phyloP scores from a whole-genome alignment of 2,888 invertebrate genomes.

The Laspeyria flexula region DNA sequence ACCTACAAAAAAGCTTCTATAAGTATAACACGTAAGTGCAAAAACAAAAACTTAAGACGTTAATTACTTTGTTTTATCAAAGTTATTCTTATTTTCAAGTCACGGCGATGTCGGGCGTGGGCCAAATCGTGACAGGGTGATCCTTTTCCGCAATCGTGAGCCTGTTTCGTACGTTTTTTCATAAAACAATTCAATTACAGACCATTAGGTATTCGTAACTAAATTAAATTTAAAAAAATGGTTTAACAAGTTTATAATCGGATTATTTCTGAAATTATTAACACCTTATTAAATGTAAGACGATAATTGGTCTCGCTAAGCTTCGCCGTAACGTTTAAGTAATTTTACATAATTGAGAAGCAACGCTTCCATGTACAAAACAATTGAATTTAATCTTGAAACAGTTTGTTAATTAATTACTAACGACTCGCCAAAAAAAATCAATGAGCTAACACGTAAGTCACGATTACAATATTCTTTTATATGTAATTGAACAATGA shows the following conservation, averaged over 20 bases:
- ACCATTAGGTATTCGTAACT: constrained; percentile 40
- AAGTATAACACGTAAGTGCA: constrained; percentile 25
- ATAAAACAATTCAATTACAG: constrained; percentile 52
- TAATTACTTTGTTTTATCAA: constrained; percentile 42
- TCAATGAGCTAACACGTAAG: constrained; percentile 16
- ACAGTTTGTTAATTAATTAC: constrained; percentile 16
- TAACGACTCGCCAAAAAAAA: constrained; percentile 9
- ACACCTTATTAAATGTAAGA: no score
- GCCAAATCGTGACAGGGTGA: constrained; percentile 61
- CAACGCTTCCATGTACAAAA: constrained; percentile 4
- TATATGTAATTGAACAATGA: background rate
- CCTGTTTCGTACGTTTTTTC: constrained; percentile 46
- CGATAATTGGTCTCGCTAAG: constrained; percentile 17
- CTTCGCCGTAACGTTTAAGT: constrained; percentile 3
- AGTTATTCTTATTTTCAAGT: constrained; percentile 41
- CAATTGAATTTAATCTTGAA: constrained; percentile 24
- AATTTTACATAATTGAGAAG: constrained; percentile 9
- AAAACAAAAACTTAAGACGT: constrained; percentile 33
- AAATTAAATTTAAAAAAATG: constrained; percentile 5
- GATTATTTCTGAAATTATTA: no score
- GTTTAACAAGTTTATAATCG: constrained; percentile 17
- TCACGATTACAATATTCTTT: constrained; percentile 21
- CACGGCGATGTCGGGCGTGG: constrained; percentile 53
- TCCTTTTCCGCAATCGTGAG: constrained; percentile 76
- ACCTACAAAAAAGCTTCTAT: constrained; percentile 19